These are phyloP conservation scores for Drosophila jambulina DNA, from an alignment of 1,140 invertebrate genomes.

Conservation along the genomic window DNA sequence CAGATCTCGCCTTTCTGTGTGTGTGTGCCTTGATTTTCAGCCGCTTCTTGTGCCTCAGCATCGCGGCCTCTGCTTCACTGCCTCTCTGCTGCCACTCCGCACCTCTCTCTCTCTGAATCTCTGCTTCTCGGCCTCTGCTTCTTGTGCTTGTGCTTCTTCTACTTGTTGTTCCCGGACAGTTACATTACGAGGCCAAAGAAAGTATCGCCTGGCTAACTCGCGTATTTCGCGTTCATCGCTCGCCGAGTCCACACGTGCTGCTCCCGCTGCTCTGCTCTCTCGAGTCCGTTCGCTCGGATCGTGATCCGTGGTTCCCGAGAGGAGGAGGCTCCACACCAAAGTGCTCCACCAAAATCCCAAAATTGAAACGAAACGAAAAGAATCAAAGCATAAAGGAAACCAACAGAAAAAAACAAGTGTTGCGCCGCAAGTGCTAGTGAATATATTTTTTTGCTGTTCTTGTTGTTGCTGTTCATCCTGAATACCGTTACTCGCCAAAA, in stretches of 20 bases:
- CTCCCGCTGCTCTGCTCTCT: constrained; percentile 37
- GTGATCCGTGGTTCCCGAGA: constrained; percentile 24
- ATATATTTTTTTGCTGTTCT: constrained; percentile 56
- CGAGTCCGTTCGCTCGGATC: constrained; percentile 45
- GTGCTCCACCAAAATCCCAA: constrained; percentile 14
- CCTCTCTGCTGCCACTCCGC: not conserved
- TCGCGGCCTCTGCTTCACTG: constrained; percentile 13
- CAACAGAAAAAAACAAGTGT: constrained; percentile 25
- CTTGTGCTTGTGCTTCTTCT: constrained; percentile 1
- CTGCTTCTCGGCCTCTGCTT: constrained; percentile 15
- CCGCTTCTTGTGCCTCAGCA: constrained; percentile 31
- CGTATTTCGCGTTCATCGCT: constrained; percentile 85
- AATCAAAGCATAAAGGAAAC: constrained; percentile 12
- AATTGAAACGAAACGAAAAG: constrained; percentile 12
- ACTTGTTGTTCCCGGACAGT: constrained; percentile 74
- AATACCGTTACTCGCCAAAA: constrained; percentile 63
- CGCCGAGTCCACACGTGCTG: constrained; percentile 83
- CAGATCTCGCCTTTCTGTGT: constrained; percentile 10
- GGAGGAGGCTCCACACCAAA: constrained; percentile 26
- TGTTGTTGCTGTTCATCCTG: constrained; percentile 51
- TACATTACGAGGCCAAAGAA: constrained; percentile 85
- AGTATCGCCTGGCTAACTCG: constrained; percentile 80
- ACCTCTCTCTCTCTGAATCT: constrained; percentile 1
- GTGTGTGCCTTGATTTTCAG: constrained; percentile 35
- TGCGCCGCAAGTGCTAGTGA: constrained; percentile 59